Evolutionary conservation across 2,888 invertebrate genomes (phyloP), one percentile per base, ranked within the genome.

Genomic region (Trimorus sp.): DNA sequence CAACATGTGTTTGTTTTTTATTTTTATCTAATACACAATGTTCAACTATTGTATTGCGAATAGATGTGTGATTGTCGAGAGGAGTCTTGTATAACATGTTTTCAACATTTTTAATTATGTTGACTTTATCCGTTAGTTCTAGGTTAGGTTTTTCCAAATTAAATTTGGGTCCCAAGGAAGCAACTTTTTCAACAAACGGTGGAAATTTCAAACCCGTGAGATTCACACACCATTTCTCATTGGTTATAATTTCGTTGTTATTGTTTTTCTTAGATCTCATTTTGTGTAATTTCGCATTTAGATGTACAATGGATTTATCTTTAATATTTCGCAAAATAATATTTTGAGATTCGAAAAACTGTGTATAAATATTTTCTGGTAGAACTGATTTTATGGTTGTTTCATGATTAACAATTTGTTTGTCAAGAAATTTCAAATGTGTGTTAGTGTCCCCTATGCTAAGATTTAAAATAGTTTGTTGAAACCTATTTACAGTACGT

Each of bases 81-180:
- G 36, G 26, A 26, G 37, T 1, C 12, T 26, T 56, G n/a, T 56
- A 56, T 9, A 56, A 36, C 3, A 5, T 36, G 5, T 40, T 58
- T 40, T 58, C 58, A 38, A 58, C 8, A 58, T 58, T 58, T 38
- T 58, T 58, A 37, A 58, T 58, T n/a, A 58, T 58, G 14, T 58
- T 14, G 8, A 54, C 54, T 54, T 26, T 54, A 12, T 54, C 54
- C 12, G 26, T 54, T 7, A 54, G 8, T 16, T 54, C 9, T 3
- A 54, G 36, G 5, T 54, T 26, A 26, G 1, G 1, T 26, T 15
- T 16, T 26, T 26, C 36, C 11, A 54, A 7, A 54, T 54, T 54
- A 54, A 54, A 54, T 16, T 15, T 54, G 1, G 54, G 54, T 5
- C 54, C 54, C 36, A 53, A 38, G 8, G 38, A 7, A 8, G 8